Percentiles rank a stretch among this genome's conserved stretches.
Conservation (phyloP, 2,888 invertebrate genomes). For the Lapara coniferarum region DNA sequence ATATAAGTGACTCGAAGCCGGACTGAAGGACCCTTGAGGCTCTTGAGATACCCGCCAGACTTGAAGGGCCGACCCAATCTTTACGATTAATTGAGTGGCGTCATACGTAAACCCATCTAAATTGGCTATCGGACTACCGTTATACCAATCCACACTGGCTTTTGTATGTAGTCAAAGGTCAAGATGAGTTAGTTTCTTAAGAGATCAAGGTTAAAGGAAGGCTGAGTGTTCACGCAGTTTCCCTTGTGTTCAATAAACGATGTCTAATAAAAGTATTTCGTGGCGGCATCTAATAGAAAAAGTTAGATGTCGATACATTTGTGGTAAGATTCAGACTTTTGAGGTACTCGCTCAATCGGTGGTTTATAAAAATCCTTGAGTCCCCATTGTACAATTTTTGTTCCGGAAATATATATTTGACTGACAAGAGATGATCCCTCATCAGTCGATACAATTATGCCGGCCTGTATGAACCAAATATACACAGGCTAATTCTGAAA, state of each 20-base stretch:
- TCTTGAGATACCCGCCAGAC: conserved; percentile 43
- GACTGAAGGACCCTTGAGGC: conserved; percentile 46
- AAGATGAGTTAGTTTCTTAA: neutral
- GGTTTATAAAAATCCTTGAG: too few relatives aligned
- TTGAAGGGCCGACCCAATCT: conserved; percentile 44
- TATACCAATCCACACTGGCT: conserved; percentile 21
- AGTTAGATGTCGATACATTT: too few relatives aligned
- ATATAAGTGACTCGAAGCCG: conserved; percentile 44
- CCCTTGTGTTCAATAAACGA: neutral
- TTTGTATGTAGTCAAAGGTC: conserved; percentile 11
- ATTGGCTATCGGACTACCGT: conserved; percentile 52
- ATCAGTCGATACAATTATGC: too few relatives aligned
- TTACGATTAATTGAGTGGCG: conserved; percentile 68
- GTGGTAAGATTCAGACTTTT: too few relatives aligned
- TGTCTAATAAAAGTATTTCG: neutral
- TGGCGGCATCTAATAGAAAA: too few relatives aligned
- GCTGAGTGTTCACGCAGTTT: neutral
- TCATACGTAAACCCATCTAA: conserved; percentile 53
- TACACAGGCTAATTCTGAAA: too few relatives aligned
- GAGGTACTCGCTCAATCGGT: too few relatives aligned
- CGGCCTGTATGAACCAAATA: too few relatives aligned
- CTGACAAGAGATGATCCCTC: too few relatives aligned
- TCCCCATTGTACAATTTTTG: too few relatives aligned
- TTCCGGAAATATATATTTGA: too few relatives aligned
- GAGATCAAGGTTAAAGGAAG: neutral